phyloP scores from a whole-genome alignment of 2,888 invertebrate species.

The Eristalis pertinax region DNA sequence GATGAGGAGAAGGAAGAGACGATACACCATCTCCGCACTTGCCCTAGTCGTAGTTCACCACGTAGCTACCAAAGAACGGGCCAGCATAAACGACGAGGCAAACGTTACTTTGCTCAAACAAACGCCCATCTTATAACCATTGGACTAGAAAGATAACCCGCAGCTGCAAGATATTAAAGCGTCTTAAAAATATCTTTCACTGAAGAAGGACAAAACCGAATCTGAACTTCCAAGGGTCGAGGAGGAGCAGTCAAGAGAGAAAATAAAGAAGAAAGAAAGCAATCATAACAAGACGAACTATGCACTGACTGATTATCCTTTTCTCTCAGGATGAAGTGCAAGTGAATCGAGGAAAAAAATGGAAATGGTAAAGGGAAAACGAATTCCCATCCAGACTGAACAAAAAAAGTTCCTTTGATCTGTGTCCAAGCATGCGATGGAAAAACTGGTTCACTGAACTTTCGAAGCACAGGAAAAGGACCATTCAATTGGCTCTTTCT shows the following conservation, averaged over 20 bases:
- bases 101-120: too few species aligned
- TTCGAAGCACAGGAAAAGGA: constrained; percentile 30
- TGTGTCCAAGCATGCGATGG: background rate
- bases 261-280: background rate
- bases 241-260: background rate
- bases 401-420: constrained; percentile 37
- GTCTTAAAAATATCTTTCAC: background rate
- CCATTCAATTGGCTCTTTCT: constrained; percentile 39
- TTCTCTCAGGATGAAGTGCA: constrained; percentile 11
- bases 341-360: background rate
- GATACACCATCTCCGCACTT: too few species aligned
- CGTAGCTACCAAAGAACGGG: too few species aligned
- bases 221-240: background rate
- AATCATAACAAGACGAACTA: background rate
- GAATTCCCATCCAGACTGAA: constrained; percentile 19
- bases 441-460: constrained; percentile 57
- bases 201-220: background rate
- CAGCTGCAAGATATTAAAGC: too few species aligned
- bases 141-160: too few species aligned
- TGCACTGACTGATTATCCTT: constrained; percentile 25
- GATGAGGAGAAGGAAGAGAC: too few species aligned
- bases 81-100: too few species aligned
- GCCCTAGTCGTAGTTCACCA: too few species aligned
- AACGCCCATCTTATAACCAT: too few species aligned
- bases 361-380: background rate